These are phyloP conservation scores for Caenorhabditis sp. DNA, from an alignment of 2,888 invertebrate species.

Conservation along the genomic window DNA sequence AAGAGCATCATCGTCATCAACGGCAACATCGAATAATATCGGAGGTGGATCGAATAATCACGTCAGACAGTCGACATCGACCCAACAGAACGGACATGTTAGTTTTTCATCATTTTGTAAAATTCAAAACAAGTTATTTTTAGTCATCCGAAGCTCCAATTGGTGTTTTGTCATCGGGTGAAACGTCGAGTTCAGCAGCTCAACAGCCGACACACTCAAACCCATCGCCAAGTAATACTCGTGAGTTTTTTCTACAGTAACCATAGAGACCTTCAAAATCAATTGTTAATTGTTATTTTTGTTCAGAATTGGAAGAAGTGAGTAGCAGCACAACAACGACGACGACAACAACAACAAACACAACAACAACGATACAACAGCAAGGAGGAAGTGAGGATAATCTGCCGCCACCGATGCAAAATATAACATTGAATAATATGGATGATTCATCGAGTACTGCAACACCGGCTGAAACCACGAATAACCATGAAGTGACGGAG, in stretches of 20 bases:
- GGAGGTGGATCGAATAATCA: no score
- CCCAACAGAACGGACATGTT: slow-evolving; percentile 29
- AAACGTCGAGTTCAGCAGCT: slow-evolving; percentile 11
- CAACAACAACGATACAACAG: neutral
- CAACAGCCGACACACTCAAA: neutral
- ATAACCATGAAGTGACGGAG: neutral
- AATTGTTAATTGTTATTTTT: neutral
- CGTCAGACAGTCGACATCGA: slow-evolving; percentile 1
- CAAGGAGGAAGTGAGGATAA: slow-evolving; percentile 16
- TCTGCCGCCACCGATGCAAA: slow-evolving; percentile 49
- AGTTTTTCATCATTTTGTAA: slow-evolving; percentile 6
- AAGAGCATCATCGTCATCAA: slow-evolving; percentile 24
- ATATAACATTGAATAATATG: slow-evolving; percentile 36
- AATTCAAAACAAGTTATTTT: no score
- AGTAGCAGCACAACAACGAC: neutral
- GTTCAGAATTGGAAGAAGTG: neutral
- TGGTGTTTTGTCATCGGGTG: slow-evolving; percentile 35
- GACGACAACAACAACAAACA: neutral
- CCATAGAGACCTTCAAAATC: neutral
- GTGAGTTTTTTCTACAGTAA: neutral
- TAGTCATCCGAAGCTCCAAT: slow-evolving; percentile 21
- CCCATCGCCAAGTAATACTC: slow-evolving; percentile 14
- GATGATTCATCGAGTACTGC: neutral
- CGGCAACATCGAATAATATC: slow-evolving; percentile 3
- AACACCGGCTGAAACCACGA: neutral